These are phyloP conservation scores for Xestia sexstrigata DNA, from an alignment of 2,888 invertebrate genomes.

Conservation along the genomic window DNA sequence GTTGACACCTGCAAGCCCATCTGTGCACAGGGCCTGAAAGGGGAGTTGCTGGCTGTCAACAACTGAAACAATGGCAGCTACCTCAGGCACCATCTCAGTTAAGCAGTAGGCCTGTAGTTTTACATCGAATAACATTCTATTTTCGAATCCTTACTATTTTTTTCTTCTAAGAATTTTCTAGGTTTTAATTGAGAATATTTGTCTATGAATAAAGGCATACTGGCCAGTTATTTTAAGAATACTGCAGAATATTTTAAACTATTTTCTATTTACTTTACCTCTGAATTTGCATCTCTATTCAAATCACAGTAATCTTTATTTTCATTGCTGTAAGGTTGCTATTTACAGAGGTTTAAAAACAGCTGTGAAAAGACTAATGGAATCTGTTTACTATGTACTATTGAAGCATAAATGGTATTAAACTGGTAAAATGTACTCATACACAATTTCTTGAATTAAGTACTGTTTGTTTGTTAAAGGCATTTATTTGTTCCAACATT, in stretches of 20 bases:
- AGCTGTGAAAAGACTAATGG: neutral
- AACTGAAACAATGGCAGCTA: neutral
- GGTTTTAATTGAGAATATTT: conserved; percentile 4
- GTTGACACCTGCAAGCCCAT: neutral
- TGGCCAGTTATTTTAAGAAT: conserved; percentile 25
- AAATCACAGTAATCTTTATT: neutral
- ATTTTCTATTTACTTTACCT: neutral
- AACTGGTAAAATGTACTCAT: conserved; percentile 38
- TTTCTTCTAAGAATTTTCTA: conserved; percentile 4
- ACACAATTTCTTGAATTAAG: neutral
- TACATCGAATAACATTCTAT: neutral
- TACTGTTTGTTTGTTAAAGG: conserved; percentile 22
- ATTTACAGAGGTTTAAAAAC: neutral
- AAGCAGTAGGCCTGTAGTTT: neutral
- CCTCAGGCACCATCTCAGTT: neutral
- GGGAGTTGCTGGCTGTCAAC: neutral
- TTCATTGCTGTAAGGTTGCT: neutral
- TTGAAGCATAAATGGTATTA: conserved; percentile 39
- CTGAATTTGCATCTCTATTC: neutral
- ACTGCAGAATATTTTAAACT: conserved; percentile 24
- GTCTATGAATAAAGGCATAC: neutral
- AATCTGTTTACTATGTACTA: conserved; percentile 18
- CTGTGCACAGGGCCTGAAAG: neutral
- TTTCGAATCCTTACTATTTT: neutral
- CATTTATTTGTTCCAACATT: neutral